These are phyloP conservation scores for Acanthis flammea DNA, from an alignment of 2,797 vertebrate species.

Conservation along the genomic window DNA sequence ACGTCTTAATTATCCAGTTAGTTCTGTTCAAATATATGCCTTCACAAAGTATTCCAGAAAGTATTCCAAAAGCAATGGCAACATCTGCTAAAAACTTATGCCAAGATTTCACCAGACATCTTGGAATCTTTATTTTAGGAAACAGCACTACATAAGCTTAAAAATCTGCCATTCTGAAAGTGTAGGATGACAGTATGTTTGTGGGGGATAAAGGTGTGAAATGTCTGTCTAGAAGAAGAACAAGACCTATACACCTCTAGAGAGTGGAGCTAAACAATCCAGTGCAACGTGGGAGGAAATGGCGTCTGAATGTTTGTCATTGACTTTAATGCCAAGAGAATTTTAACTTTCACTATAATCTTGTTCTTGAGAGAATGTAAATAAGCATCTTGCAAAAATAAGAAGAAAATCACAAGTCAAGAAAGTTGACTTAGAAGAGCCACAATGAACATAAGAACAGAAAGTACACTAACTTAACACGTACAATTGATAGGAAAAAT, in stretches of 20 bases:
- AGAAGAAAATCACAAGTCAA: constrained; percentile 7
- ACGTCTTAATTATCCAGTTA: constrained; percentile 46
- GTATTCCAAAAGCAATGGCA: constrained; percentile 68
- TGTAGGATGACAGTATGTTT: constrained; percentile 73
- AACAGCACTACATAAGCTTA: constrained; percentile 58
- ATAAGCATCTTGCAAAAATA: constrained; percentile 25
- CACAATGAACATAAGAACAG: not conserved
- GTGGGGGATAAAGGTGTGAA: constrained; percentile 76
- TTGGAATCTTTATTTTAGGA: constrained; percentile 74
- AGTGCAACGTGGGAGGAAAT: constrained; percentile 53
- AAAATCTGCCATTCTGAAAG: constrained; percentile 68
- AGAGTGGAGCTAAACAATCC: constrained; percentile 72
- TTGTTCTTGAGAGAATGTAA: constrained; percentile 23
- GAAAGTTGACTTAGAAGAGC: constrained; percentile 3
- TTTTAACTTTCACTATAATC: constrained; percentile 49
- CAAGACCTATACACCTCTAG: constrained; percentile 69
- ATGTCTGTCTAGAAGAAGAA: constrained; percentile 74
- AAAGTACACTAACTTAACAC: not conserved
- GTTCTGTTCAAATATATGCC: constrained; percentile 38
- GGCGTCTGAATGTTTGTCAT: constrained; percentile 63
- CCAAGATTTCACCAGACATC: constrained; percentile 70
- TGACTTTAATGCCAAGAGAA: constrained; percentile 53
- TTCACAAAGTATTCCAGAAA: constrained; percentile 55
- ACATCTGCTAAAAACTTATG: constrained; percentile 73
- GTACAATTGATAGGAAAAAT: not conserved